These are phyloP conservation scores for Mnemiopsis leidyi DNA, from an alignment of 37 sponge, comb jelly and placozoan genomes.

Conservation along the genomic window DNA sequence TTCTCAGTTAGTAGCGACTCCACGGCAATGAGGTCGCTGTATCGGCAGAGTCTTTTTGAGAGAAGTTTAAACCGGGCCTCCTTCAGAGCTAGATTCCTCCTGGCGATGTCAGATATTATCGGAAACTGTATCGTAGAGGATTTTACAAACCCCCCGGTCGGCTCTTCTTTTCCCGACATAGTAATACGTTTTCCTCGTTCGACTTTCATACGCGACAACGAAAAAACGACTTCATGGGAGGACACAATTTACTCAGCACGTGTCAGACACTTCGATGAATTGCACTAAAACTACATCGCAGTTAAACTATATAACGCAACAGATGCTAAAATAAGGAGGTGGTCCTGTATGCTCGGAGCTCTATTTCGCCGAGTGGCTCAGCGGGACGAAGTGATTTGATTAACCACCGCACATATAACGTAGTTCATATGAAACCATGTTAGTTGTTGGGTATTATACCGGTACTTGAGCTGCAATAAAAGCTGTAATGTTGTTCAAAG, in stretches of 20 bases:
- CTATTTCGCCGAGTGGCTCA: background rate
- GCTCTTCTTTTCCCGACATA: background rate
- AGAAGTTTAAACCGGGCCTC: conserved; percentile 38
- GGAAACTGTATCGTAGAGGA: background rate
- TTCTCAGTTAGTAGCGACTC: background rate
- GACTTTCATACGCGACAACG: background rate
- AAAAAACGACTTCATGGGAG: no score
- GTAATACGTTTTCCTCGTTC: background rate
- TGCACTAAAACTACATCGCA: background rate
- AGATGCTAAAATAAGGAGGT: background rate
- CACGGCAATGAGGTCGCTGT: background rate
- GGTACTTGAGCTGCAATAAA: no score
- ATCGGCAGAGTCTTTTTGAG: background rate
- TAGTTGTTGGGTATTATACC: no score
- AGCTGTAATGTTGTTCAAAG: no score
- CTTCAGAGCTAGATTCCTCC: conserved; percentile 49
- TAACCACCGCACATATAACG: background rate
- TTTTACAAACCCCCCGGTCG: background rate
- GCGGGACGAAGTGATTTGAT: background rate
- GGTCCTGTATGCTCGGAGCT: background rate
- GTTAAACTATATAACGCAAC: background rate
- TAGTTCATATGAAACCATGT: no score
- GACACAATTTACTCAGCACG: background rate
- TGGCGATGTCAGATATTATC: background rate
- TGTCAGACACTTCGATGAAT: background rate